phyloP scores from a whole-genome alignment of 53 echinoderm and acorn worm species.

The Echinarachnius parma region DNA sequence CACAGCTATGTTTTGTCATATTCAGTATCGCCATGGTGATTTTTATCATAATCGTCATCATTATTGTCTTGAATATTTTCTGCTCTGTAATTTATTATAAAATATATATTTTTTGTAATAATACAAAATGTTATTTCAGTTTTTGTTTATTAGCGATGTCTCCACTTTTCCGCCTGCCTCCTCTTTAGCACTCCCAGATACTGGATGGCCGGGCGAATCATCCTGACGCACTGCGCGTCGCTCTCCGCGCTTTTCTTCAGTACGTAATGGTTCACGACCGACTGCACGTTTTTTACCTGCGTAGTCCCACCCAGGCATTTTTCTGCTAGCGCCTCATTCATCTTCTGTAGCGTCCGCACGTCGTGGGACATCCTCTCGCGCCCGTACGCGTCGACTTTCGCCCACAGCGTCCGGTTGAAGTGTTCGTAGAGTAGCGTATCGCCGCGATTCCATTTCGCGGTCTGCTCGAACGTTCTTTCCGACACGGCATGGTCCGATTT shows the following conservation, averaged over 20 bases:
- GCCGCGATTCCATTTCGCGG: constrained; percentile 63
- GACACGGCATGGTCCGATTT: constrained; percentile 16
- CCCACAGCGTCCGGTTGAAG: constrained; percentile 65
- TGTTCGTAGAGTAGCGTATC: constrained; percentile 64
- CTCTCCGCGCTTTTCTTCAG: constrained; percentile 25
- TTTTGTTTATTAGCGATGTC: too few relatives aligned
- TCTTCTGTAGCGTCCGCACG: constrained; percentile 35
- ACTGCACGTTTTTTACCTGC: neutral
- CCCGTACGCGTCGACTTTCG: constrained; percentile 53
- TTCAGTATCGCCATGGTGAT: too few relatives aligned
- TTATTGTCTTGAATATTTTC: too few relatives aligned
- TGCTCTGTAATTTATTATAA: too few relatives aligned
- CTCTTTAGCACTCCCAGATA: constrained; percentile 46
- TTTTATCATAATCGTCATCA: too few relatives aligned
- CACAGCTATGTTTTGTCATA: too few relatives aligned
- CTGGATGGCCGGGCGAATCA: constrained; percentile 46
- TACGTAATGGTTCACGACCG: constrained; percentile 27
- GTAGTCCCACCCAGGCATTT: constrained; percentile 55
- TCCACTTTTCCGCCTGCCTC: too few relatives aligned
- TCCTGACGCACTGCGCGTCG: constrained; percentile 39
- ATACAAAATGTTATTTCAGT: too few relatives aligned
- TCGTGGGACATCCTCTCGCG: constrained; percentile 47
- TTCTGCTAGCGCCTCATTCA: constrained; percentile 35
- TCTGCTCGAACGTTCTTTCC: constrained; percentile 25
- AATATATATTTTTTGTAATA: too few relatives aligned